phyloP scores from a whole-genome alignment of 2,113 vertebrate genomes.

The Ceyx margarethae region DNA sequence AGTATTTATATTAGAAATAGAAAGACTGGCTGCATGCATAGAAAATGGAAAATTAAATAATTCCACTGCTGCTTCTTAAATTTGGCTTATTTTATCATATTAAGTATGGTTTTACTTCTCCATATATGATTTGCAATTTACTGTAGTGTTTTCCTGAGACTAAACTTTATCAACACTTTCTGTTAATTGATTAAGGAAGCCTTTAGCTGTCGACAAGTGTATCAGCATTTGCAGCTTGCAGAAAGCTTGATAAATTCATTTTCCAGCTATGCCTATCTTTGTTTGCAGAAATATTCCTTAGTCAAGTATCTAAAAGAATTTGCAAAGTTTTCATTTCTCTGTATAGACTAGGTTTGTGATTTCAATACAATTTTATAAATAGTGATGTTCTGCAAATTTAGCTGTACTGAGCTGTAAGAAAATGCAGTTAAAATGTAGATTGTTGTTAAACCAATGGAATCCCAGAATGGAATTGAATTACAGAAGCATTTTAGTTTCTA shows the following conservation, averaged over 20 bases:
- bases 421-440: not conserved
- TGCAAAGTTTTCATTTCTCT: slow-evolving; percentile 38
- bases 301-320: slow-evolving; percentile 38
- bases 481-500: not conserved
- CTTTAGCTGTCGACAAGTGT: slow-evolving; percentile 24
- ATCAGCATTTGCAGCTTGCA: slow-evolving; percentile 41
- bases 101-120: not conserved
- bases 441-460: slow-evolving; percentile 2
- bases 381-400: slow-evolving; percentile 20
- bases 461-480: slow-evolving; percentile 27
- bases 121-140: slow-evolving; percentile 17
- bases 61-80: not conserved
- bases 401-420: not conserved
- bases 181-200: slow-evolving; percentile 44
- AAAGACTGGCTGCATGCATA: not conserved
- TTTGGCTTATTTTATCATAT: not conserved
- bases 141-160: not conserved
- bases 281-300: slow-evolving; percentile 43
- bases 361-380: slow-evolving; percentile 25
- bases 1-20: not conserved
- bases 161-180: not conserved
- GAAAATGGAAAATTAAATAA: slow-evolving; percentile 28
- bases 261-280: slow-evolving; percentile 44
- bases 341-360: not conserved
- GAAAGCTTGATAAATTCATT: slow-evolving; percentile 29